These are phyloP conservation scores for Stenurella melanura DNA, from an alignment of 2,888 invertebrate genomes.

Conservation along the genomic window DNA sequence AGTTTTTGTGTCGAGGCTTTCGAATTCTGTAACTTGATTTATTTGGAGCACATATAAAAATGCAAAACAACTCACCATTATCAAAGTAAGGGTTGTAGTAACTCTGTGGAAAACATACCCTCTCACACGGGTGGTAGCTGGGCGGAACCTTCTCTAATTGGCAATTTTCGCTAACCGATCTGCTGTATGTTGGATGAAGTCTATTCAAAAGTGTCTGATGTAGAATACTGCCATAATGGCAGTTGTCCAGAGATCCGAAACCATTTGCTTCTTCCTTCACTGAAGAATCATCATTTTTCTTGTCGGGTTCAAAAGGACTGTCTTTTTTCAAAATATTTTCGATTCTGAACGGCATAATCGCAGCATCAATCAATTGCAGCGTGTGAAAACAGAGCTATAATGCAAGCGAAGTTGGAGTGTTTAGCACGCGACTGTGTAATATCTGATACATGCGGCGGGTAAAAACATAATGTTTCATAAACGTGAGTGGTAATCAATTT, in stretches of 20 bases:
- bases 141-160: neutral
- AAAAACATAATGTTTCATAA: slow-evolving; percentile 14
- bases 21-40: no score
- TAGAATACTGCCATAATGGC: slow-evolving; percentile 18
- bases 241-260: neutral
- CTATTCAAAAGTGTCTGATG: slow-evolving; percentile 34
- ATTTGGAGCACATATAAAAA: neutral
- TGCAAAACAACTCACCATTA: slow-evolving; percentile 24
- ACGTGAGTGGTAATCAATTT: slow-evolving; percentile 8
- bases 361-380: neutral
- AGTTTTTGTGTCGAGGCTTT: no score
- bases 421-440: neutral
- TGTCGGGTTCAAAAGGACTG: neutral
- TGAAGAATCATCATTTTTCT: neutral
- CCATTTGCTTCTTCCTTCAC: slow-evolving; percentile 3
- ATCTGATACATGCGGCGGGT: slow-evolving; percentile 17
- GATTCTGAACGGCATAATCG: slow-evolving; percentile 26
- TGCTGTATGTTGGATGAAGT: slow-evolving; percentile 9
- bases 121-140: neutral
- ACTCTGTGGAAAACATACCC: slow-evolving; percentile 15
- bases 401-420: neutral
- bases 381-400: slow-evolving; percentile 2
- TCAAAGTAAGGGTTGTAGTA: slow-evolving; percentile 21
- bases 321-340: slow-evolving; percentile 31
- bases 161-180: slow-evolving; percentile 1